phyloP scores from a whole-genome alignment of 2,797 vertebrate species.

The Potorous gilbertii region DNA sequence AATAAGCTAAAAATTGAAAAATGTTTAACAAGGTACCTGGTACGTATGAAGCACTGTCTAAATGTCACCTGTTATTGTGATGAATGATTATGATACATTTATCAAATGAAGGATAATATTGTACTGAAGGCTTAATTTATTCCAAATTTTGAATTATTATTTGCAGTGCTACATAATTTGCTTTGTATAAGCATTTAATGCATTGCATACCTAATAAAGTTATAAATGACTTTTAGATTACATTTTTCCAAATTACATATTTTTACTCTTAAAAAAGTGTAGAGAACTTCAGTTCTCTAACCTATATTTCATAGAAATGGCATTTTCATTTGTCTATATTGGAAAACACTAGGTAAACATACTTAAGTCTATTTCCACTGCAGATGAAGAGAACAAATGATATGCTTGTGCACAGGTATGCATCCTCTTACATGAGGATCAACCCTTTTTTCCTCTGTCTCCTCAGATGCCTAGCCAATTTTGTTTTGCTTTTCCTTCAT shows the following conservation, averaged over 20 bases:
- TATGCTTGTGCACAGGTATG: neutral
- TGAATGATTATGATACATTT: neutral
- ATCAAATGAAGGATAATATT: neutral
- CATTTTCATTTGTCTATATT: neutral
- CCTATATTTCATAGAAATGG: neutral
- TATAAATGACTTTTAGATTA: neutral
- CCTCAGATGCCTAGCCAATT: neutral
- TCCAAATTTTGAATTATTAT: neutral
- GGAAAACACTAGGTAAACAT: neutral
- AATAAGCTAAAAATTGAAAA: neutral
- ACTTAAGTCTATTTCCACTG: neutral
- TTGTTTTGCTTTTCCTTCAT: neutral
- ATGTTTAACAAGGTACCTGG: neutral
- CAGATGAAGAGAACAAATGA: neutral
- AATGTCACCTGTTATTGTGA: neutral
- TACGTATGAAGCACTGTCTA: neutral
- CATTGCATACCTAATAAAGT: neutral
- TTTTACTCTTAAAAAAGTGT: neutral
- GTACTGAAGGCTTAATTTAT: neutral
- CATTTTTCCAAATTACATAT: neutral
- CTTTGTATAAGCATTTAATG: neutral
- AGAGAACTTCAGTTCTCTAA: neutral
- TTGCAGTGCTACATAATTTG: neutral
- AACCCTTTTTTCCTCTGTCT: rapidly evolving
- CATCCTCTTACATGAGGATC: neutral